Evolutionary conservation across 2,113 vertebrate species (phyloP), one percentile per base, ranked within the genome.

Genomic region (Hemichromis elongatus): DNA sequence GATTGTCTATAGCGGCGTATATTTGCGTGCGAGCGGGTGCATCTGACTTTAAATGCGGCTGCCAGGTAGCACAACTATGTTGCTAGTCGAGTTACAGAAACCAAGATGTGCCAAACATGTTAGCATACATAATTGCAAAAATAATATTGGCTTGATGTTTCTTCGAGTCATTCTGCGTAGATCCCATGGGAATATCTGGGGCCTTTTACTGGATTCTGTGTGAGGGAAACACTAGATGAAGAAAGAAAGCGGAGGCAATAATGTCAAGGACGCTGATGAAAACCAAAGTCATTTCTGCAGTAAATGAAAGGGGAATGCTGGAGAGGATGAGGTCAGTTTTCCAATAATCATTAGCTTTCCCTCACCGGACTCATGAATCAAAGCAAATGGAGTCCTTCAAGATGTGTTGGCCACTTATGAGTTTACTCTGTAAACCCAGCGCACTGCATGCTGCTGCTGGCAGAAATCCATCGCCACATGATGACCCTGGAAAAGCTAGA

Each of bases 261-360:
- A 85, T 6, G 54, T 8, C 83, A 91, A 90, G 89, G 91, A 87
- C 66, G 63, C 52, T 63, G 70, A 90, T 85, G 68, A 59, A 85
- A 80, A 79, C 63, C 79, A 91, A 91, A 63, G 89, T 92, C 88
- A 86, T 30, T 68, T 45, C 75, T 9, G 79, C 90, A 86, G 66
- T 92, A 79, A 92, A 37, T 56, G 68, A 52, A 54, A 70, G 55
- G 79, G 53, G 33, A 81, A 55, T 30, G 75, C 85, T 47, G 61
- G 59, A 78, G 61, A 89, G 75, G 63, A 26, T 4, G 30, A 77
- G 92, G 91, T 92, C 75, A 92, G 56, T 81, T 82, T 77, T 73
- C 55, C 77, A 87, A 82, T 82, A 81, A 80, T 78, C 59, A 84
- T 87, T 70, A 77, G 81, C 52, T 80, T 88, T 59, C 3, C 45